A percentile compares a stretch with the other conserved stretches of the same genome.
phyloP scores from a whole-genome alignment of 2,113 vertebrate genomes.

The human region GRCh38 chr4:108543001-108543500 shows the following conservation, averaged over 20 bases:
- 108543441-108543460: not conserved
- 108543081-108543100: too few relatives aligned
- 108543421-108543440: not conserved
- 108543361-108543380: not conserved
- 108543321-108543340: not conserved
- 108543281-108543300: not conserved
- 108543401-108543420: not conserved
- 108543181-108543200: too few relatives aligned
- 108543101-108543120: too few relatives aligned
- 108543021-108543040: too few relatives aligned
- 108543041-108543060: too few relatives aligned
- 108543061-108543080: too few relatives aligned
- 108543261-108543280: not conserved
- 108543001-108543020: too few relatives aligned
- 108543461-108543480: not conserved
- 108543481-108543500: not conserved
- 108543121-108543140: rapidly evolving
- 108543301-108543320: not conserved
- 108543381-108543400: not conserved
- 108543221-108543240: too few relatives aligned
- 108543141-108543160: too few relatives aligned
- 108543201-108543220: too few relatives aligned
- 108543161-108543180: too few relatives aligned
- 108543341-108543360: not conserved
- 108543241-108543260: too few relatives aligned